A percentile compares a stretch with the other conserved stretches of the same genome.
Conservation (phyloP, 1,140 invertebrate species). For the Aphis gossypii region DNA sequence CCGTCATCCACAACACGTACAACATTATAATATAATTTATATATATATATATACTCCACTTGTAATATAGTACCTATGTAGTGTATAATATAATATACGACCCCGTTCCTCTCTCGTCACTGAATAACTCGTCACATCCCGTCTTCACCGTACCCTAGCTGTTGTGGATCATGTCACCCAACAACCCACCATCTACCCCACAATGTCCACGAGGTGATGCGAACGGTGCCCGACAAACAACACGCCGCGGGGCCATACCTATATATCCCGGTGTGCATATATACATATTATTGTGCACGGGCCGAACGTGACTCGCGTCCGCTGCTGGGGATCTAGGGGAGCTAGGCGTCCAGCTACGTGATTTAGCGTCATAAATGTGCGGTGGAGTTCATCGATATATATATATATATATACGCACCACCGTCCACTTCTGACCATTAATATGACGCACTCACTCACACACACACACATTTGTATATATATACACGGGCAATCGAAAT, state of each 20-base stretch:
- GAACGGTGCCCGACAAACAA: background rate
- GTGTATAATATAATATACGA: background rate
- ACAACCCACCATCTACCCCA: background rate
- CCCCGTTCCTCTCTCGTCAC: background rate
- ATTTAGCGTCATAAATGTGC: conserved; percentile 47
- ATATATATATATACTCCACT: background rate
- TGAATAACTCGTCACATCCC: background rate
- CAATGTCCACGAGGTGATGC: background rate
- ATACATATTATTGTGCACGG: conserved; percentile 18
- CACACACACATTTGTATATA: background rate
- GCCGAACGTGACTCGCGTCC: conserved; percentile 52
- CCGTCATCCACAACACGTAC: background rate
- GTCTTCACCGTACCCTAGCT: background rate
- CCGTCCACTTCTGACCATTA: conserved; percentile 31
- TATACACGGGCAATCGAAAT: background rate
- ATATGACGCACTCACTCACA: background rate
- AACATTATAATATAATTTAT: no score
- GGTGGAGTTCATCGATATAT: conserved; percentile 24
- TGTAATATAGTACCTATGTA: background rate
- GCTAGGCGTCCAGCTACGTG: conserved; percentile 44
- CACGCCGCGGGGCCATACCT: background rate
- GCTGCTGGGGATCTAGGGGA: background rate
- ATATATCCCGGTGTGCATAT: conserved; percentile 11
- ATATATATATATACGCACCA: background rate
- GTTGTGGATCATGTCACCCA: background rate